Evolutionary conservation across 2,797 vertebrate species (phyloP).

Genomic region (Manis crassicaudata): DNA sequence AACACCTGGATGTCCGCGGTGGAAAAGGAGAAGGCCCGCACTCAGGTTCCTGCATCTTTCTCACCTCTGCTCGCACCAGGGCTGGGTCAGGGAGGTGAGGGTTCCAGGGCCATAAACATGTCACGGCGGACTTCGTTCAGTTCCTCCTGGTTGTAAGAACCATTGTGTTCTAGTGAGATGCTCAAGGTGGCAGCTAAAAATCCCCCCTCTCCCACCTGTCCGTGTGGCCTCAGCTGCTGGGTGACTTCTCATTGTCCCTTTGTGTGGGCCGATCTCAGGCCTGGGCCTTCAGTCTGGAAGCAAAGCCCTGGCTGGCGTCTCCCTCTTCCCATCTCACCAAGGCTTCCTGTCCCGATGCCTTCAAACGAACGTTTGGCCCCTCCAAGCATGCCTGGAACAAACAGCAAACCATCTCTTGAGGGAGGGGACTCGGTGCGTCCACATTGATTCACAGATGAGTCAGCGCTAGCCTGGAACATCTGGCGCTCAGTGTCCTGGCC

Average conservation of each 20-base stretch:
- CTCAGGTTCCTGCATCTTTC: no score
- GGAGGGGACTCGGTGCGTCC: background rate
- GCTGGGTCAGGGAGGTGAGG: background rate
- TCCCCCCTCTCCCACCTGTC: background rate
- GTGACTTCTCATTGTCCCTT: accelerated
- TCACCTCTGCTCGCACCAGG: background rate
- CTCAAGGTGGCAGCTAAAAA: background rate
- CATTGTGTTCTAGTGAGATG: background rate
- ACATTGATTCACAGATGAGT: constrained; percentile 39
- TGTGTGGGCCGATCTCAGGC: accelerated
- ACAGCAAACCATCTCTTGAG: background rate
- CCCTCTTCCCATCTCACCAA: background rate
- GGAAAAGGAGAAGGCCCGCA: accelerated
- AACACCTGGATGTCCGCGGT: background rate
- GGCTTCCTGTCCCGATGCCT: background rate
- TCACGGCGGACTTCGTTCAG: background rate
- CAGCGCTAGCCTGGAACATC: constrained; percentile 52
- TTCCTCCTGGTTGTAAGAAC: background rate
- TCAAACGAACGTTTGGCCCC: background rate
- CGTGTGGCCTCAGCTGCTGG: background rate
- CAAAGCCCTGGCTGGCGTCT: background rate
- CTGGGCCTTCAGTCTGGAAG: background rate
- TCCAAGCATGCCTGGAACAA: background rate
- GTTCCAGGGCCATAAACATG: background rate
- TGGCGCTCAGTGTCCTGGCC: constrained; percentile 44